Evolutionary conservation across 92 coral and sea anemone species (phyloP).

Genomic region (Pocillopora grandis): DNA sequence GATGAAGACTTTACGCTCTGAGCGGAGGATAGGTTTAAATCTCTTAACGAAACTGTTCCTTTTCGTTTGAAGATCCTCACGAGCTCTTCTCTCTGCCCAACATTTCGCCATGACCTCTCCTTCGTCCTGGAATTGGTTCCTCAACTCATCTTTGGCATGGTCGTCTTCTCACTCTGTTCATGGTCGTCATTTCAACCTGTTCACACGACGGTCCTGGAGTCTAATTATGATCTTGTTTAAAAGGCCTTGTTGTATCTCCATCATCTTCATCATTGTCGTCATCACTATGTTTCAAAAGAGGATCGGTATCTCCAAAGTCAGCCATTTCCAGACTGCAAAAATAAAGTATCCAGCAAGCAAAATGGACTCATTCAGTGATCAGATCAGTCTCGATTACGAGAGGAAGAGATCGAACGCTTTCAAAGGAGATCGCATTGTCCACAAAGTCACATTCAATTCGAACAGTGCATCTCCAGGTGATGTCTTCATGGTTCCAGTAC

Average conservation of each 20-base stretch:
- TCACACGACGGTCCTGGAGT: too few species aligned
- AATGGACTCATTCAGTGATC: neutral
- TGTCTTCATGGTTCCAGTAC: neutral
- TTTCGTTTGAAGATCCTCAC: too few species aligned
- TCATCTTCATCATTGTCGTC: neutral
- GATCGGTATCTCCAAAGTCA: neutral
- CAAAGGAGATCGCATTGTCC: constrained; percentile 14
- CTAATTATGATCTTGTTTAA: neutral
- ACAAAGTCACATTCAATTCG: constrained; percentile 28
- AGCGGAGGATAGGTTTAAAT: neutral
- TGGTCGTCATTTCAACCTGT: too few species aligned
- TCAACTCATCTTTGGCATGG: too few species aligned
- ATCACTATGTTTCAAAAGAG: too few species aligned
- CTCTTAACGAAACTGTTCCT: too few species aligned
- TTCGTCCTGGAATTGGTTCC: too few species aligned
- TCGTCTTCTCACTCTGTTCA: too few species aligned
- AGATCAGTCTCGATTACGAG: neutral
- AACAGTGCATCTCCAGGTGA: constrained; percentile 30
- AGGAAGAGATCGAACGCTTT: neutral
- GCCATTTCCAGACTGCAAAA: neutral
- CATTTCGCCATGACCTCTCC: too few species aligned
- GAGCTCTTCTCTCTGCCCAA: too few species aligned
- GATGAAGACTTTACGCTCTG: too few species aligned
- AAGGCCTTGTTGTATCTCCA: neutral
- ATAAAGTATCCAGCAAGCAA: too few species aligned